These are phyloP conservation scores for Baccha elongata DNA, from an alignment of 2,888 invertebrate genomes.

Conservation along the genomic window DNA sequence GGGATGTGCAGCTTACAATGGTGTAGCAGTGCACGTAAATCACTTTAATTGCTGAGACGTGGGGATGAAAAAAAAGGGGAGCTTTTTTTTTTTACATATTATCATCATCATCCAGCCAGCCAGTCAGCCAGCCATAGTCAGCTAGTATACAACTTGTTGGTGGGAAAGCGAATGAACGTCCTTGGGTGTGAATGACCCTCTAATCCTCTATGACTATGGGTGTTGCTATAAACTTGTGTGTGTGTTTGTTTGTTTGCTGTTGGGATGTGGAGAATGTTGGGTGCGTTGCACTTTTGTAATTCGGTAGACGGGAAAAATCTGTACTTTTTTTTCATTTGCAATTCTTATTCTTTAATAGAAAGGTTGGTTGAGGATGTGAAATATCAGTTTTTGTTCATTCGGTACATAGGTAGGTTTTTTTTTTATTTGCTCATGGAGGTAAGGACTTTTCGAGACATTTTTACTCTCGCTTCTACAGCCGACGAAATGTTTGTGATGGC, in stretches of 20 bases:
- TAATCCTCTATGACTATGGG: conserved; percentile 37
- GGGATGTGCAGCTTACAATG: conserved; percentile 12
- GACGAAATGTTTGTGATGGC: conserved; percentile 11
- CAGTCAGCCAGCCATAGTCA: neutral
- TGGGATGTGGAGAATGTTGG: conserved; percentile 27
- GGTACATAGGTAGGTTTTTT: neutral
- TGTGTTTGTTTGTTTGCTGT: conserved; percentile 11
- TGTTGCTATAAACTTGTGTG: conserved; percentile 19
- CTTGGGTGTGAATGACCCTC: conserved; percentile 76
- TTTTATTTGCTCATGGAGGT: neutral
- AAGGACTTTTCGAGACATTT: conserved; percentile 63
- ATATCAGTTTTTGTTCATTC: conserved; percentile 34
- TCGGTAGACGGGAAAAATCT: conserved; percentile 60
- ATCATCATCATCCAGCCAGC: conserved; percentile 2
- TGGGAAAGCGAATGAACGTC: conserved; percentile 75
- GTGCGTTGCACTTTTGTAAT: conserved; percentile 72
- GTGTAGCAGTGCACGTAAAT: conserved; percentile 61
- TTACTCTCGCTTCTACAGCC: conserved; percentile 74
- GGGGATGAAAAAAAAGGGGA: conserved; percentile 30
- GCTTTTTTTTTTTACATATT: conserved; percentile 57
- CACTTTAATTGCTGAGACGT: conserved; percentile 55
- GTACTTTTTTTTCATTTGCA: neutral
- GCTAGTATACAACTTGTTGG: conserved; percentile 70
- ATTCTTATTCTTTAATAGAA: conserved; percentile 7
- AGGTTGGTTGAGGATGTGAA: conserved; percentile 15